Percentiles rank a stretch among this genome's conserved stretches.
phyloP scores from a whole-genome alignment of 1,140 invertebrate genomes.

The Pseudomyrmex concolor region DNA sequence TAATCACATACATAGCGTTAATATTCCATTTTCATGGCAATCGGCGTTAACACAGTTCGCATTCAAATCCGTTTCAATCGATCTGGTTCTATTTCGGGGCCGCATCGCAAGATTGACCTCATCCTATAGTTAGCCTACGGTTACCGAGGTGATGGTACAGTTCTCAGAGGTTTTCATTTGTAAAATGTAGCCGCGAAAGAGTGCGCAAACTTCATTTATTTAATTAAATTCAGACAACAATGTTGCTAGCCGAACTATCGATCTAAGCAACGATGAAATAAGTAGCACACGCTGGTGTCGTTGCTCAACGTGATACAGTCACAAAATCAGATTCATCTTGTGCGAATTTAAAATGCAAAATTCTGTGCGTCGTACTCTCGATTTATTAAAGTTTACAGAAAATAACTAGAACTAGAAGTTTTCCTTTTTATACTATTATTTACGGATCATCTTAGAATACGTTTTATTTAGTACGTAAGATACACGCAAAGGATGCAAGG shows the following conservation, averaged over 20 bases:
- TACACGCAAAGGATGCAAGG: slow-evolving; percentile 25
- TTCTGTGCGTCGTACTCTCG: neutral
- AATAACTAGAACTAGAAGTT: neutral
- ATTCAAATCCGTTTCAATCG: slow-evolving; percentile 65
- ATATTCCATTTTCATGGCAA: slow-evolving; percentile 31
- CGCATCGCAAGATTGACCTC: slow-evolving; percentile 57
- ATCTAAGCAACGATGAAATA: slow-evolving; percentile 40
- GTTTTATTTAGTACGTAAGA: slow-evolving; percentile 4
- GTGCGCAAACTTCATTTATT: slow-evolving; percentile 45
- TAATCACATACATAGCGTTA: slow-evolving; percentile 48
- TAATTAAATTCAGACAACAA: slow-evolving; percentile 52
- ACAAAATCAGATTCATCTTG: slow-evolving; percentile 28
- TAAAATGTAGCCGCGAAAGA: slow-evolving; percentile 47
- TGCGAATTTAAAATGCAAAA: neutral
- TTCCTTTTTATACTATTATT: slow-evolving; percentile 18
- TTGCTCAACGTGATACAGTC: slow-evolving; percentile 18
- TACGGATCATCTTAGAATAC: neutral
- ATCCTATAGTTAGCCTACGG: slow-evolving; percentile 65
- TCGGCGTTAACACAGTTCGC: slow-evolving; percentile 43
- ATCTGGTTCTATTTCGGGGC: slow-evolving; percentile 63
- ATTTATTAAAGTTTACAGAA: neutral
- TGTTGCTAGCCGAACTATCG: slow-evolving; percentile 43
- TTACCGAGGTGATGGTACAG: slow-evolving; percentile 51
- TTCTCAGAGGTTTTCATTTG: slow-evolving; percentile 50
- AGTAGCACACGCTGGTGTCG: slow-evolving; percentile 34